Evolutionary conservation across 1,140 invertebrate species (phyloP).

Genomic region (Drosophila willistoni): DNA sequence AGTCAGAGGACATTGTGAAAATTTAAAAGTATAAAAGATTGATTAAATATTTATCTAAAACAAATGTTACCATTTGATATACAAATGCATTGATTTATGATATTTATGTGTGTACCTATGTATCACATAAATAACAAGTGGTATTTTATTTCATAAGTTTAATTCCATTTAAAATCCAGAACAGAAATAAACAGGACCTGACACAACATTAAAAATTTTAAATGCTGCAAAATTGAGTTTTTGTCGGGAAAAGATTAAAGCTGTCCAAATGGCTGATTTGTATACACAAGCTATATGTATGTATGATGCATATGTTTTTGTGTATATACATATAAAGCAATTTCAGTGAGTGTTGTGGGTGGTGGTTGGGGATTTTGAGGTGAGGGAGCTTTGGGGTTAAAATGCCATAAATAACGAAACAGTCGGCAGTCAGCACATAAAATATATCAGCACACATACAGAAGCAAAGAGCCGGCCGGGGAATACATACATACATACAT

Average conservation of each 20-base stretch:
- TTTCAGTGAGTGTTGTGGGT: conserved; percentile 57
- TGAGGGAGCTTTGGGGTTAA: conserved; percentile 55
- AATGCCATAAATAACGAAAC: conserved; percentile 78
- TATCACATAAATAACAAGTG: conserved; percentile 13
- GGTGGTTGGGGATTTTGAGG: conserved; percentile 23
- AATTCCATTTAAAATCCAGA: conserved; percentile 51
- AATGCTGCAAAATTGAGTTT: conserved; percentile 64
- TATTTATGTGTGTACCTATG: too few species aligned
- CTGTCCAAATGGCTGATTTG: conserved; percentile 10
- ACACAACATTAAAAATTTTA: conserved; percentile 46
- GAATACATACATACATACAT: conserved; percentile 28
- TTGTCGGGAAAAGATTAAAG: conserved; percentile 71
- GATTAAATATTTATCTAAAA: too few species aligned
- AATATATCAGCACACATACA: conserved; percentile 51
- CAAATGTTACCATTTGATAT: too few species aligned
- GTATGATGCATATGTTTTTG: neutral
- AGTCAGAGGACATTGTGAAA: too few species aligned
- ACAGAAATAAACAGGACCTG: conserved; percentile 29
- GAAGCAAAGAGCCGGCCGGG: conserved; percentile 56
- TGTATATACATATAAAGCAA: conserved; percentile 60
- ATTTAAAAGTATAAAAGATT: too few species aligned
- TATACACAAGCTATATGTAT: conserved; percentile 4
- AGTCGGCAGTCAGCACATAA: conserved; percentile 67
- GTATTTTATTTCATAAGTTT: conserved; percentile 41
- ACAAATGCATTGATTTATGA: too few species aligned